Percentiles rank a stretch among this genome's conserved stretches.
Evolutionary conservation across 2,113 vertebrate genomes (phyloP).

Genomic region (Laticauda laticaudata): DNA sequence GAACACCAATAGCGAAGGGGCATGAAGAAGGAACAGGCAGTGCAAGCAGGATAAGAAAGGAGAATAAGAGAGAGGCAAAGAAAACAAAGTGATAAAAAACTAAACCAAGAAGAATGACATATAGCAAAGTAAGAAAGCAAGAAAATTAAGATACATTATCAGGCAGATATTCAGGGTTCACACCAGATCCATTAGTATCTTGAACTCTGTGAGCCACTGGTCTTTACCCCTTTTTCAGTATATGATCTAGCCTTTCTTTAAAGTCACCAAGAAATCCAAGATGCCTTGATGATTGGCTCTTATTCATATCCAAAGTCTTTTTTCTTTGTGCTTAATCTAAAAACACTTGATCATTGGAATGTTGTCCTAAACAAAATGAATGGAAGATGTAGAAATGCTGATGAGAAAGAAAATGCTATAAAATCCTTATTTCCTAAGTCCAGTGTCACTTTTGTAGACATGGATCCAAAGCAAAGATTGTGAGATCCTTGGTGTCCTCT

Average conservation of each 20-base stretch:
- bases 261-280: not conserved
- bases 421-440: not conserved
- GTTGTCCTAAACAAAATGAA: not conserved
- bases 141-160: too few relatives aligned
- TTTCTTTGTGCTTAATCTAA: not conserved
- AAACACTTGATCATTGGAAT: not conserved
- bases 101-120: not conserved
- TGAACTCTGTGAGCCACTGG: not conserved
- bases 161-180: too few relatives aligned
- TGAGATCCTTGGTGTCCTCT: too few relatives aligned
- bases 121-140: too few relatives aligned
- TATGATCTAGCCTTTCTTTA: not conserved
- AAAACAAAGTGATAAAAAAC: not conserved
- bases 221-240: not conserved
- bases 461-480: too few relatives aligned
- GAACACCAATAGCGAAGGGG: not conserved
- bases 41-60: not conserved
- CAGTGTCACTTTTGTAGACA: too few relatives aligned
- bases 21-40: not conserved
- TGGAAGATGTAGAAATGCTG: not conserved
- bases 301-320: not conserved
- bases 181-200: too few relatives aligned
- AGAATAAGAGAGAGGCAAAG: not conserved
- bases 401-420: not conserved
- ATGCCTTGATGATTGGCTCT: not conserved